A percentile compares a stretch with the other conserved stretches of the same genome.
Conservation (phyloP, 2,888 invertebrate species). For the Schizaphis graminum region DNA sequence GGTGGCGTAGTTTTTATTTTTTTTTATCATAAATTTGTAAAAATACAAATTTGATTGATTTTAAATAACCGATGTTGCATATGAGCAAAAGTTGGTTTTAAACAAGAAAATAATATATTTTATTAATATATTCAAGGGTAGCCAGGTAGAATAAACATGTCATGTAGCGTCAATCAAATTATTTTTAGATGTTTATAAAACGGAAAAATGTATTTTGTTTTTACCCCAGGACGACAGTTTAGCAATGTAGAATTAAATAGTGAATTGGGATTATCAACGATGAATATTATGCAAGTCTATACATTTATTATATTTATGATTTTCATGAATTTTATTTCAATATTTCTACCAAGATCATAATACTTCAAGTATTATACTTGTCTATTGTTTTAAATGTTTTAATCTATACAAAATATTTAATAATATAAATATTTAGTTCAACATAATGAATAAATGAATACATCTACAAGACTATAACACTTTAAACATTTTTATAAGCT, state of each 20-base stretch:
- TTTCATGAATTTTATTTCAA: background rate
- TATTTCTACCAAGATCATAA: no score
- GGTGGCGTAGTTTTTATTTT: no score
- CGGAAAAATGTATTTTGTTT: no score
- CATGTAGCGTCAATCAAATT: no score
- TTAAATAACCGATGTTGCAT: background rate
- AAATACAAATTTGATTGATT: background rate
- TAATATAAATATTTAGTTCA: background rate
- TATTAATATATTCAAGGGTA: no score
- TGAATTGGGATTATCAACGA: no score
- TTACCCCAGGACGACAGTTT: no score
- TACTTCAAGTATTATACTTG: background rate
- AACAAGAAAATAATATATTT: background rate
- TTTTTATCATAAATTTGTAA: background rate
- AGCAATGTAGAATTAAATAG: no score
- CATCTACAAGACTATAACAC: background rate
- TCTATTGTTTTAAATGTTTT: background rate
- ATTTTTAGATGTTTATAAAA: no score
- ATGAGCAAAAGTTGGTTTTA: background rate
- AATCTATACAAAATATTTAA: background rate
- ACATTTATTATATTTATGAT: background rate
- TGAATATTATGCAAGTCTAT: background rate
- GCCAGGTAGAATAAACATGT: no score
- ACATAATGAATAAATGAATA: background rate
- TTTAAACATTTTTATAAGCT: background rate